Percentiles rank a stretch among this genome's conserved stretches.
These are phyloP conservation scores for Phaetusa simplex DNA, from an alignment of 2,113 vertebrate genomes.

Conservation along the genomic window DNA sequence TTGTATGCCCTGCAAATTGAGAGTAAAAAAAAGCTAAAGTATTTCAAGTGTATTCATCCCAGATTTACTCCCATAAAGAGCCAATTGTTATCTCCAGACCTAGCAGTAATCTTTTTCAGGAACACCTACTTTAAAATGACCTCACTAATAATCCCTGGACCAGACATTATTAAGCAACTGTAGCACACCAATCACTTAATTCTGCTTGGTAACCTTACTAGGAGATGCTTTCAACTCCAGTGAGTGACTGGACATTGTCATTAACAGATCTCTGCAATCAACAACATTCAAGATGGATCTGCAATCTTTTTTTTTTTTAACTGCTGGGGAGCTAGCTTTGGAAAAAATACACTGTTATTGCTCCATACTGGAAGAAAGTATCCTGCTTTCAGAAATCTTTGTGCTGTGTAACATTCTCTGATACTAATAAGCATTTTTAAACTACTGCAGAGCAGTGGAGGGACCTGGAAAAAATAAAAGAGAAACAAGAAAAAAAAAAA, in stretches of 20 bases:
- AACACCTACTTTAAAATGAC: background rate
- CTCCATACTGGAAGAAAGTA: background rate
- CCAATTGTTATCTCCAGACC: background rate
- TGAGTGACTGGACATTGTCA: background rate
- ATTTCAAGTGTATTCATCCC: background rate
- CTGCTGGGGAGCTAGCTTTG: background rate
- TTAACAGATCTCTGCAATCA: background rate
- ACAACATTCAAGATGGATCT: background rate
- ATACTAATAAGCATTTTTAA: background rate
- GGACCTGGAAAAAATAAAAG: background rate
- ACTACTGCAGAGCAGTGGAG: background rate
- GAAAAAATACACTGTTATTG: background rate
- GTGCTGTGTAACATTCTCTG: background rate
- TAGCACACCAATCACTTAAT: background rate
- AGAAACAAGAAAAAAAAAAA: background rate
- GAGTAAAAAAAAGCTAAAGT: background rate
- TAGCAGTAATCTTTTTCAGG: background rate
- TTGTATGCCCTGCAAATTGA: constrained; percentile 80
- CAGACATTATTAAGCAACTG: background rate
- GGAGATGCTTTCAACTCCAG: background rate
- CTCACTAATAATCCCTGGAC: background rate
- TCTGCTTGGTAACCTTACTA: background rate
- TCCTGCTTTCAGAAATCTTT: background rate
- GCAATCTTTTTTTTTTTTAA: background rate
- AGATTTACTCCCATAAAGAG: background rate